phyloP scores from a whole-genome alignment of 2,888 invertebrate species.

The Lochmaea crataegi region DNA sequence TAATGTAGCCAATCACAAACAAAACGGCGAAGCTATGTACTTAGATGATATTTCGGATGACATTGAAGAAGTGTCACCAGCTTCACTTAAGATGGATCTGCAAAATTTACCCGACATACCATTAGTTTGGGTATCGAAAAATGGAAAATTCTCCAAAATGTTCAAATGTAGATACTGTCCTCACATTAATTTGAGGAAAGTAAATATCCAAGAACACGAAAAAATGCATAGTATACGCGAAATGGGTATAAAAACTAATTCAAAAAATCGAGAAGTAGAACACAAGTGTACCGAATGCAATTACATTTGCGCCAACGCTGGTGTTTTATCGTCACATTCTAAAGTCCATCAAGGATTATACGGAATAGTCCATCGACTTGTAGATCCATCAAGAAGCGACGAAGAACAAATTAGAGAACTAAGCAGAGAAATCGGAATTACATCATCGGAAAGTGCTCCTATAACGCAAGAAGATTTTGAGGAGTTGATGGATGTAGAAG shows the following conservation, averaged over 20 bases:
- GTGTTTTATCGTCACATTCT: conserved; percentile 76
- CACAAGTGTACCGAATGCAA: conserved; percentile 82
- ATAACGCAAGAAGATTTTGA: conserved; percentile 29
- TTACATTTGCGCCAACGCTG: conserved; percentile 80
- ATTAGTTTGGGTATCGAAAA: conserved; percentile 80
- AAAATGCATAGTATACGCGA: conserved; percentile 75
- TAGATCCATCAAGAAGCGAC: conserved; percentile 74
- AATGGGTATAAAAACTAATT: conserved; percentile 53
- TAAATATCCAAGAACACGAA: conserved; percentile 86
- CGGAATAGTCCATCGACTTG: conserved; percentile 78
- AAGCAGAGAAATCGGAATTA: conserved; percentile 44
- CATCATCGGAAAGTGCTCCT: conserved; percentile 13
- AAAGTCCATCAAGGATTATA: conserved; percentile 80
- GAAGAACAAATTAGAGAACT: conserved; percentile 74
- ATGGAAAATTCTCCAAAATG: conserved; percentile 81
- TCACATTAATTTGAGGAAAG: conserved; percentile 83
- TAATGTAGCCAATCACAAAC: conserved; percentile 65
- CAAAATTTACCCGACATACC: conserved; percentile 73
- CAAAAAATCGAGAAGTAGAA: conserved; percentile 66
- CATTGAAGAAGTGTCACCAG: conserved; percentile 56
- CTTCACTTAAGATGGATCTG: conserved; percentile 60
- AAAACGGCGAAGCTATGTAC: conserved; percentile 54
- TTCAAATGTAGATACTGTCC: conserved; percentile 88
- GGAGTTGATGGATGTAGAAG: conserved; percentile 48
- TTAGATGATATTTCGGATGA: conserved; percentile 59